Conservation (phyloP, 1,140 invertebrate species). For the Panagrolaimus sp. region DNA sequence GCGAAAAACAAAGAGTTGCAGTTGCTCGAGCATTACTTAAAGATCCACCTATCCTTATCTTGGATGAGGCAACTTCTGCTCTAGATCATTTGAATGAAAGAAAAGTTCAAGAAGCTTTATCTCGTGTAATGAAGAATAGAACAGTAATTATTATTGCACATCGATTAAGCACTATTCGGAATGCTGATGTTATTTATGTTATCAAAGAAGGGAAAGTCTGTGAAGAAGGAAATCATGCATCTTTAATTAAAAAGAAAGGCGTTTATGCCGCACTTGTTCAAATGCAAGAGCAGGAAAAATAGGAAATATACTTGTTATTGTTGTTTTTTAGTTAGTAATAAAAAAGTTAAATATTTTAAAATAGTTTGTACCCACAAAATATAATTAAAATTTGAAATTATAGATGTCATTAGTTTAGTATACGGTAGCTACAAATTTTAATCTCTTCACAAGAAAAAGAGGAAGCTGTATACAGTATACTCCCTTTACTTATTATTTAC, state of each 20-base stretch:
- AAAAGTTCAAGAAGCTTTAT: conserved; percentile 21
- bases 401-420: too few species aligned
- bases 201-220: conserved; percentile 8
- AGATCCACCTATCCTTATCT: conserved; percentile 83
- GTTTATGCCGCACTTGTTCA: background rate
- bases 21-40: conserved; percentile 92
- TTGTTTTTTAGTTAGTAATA: too few species aligned
- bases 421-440: too few species aligned
- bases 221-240: conserved; percentile 14
- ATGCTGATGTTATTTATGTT: conserved; percentile 13
- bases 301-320: too few species aligned
- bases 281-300: background rate
- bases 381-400: too few species aligned
- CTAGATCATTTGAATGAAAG: conserved; percentile 68
- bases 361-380: too few species aligned
- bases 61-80: conserved; percentile 94
- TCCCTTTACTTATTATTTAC: too few species aligned
- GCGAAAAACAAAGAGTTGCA: conserved; percentile 91
- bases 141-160: conserved; percentile 20
- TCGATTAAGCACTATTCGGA: background rate
- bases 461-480: too few species aligned
- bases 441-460: too few species aligned
- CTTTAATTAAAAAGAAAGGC: conserved; percentile 6
- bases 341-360: too few species aligned
- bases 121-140: conserved; percentile 10